Percentiles rank a stretch among this genome's conserved stretches.
phyloP scores from a whole-genome alignment of 1,140 invertebrate genomes.

The Whitmania pigra region DNA sequence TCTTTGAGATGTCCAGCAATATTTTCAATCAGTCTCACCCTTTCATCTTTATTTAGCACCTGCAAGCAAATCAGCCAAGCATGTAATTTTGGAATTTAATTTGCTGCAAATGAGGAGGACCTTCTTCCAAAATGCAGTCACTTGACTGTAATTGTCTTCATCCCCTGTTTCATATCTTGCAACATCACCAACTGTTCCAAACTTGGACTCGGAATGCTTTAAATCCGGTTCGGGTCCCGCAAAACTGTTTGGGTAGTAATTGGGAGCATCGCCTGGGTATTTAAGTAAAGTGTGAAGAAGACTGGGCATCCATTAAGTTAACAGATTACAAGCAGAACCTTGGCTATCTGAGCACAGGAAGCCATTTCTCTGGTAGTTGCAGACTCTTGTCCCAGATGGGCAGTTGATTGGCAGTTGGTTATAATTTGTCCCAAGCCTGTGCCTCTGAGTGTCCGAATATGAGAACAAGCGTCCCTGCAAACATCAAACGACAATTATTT shows the following conservation, averaged over 20 bases:
- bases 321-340: not conserved
- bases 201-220: constrained; percentile 33
- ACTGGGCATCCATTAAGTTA: not conserved
- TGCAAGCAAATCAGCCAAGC: constrained; percentile 31
- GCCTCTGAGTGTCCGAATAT: constrained; percentile 84
- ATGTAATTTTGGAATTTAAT: not conserved
- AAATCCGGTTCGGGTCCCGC: no score
- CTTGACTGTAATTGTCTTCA: constrained; percentile 82
- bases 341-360: constrained; percentile 41
- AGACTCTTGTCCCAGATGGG: constrained; percentile 52
- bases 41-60: constrained; percentile 59
- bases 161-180: constrained; percentile 65
- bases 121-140: constrained; percentile 62
- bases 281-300: no score
- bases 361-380: constrained; percentile 81
- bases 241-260: no score
- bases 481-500: not conserved
- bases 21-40: constrained; percentile 61
- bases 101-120: constrained; percentile 29
- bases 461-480: constrained; percentile 70
- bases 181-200: constrained; percentile 45
- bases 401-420: constrained; percentile 89
- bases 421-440: constrained; percentile 83
- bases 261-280: no score
- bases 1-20: constrained; percentile 62